A percentile compares a stretch with the other conserved stretches of the same genome.
Conservation (phyloP, 2,113 vertebrate species). For the Nerophis ophidion region DNA sequence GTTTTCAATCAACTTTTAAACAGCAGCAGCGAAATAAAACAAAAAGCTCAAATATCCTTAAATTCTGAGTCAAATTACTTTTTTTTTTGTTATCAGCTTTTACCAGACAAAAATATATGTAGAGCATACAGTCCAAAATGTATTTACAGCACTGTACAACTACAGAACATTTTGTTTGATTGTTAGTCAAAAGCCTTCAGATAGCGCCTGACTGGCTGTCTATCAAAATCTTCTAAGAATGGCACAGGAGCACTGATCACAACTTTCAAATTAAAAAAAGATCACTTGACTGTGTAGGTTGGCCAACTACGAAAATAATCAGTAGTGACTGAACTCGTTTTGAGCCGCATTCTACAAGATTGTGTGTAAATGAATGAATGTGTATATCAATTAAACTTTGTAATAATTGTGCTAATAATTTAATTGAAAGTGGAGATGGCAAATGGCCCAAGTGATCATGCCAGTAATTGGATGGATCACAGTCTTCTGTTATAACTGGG, state of each 20-base stretch:
- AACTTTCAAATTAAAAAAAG: conserved; percentile 62
- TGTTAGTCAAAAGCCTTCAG: conserved; percentile 48
- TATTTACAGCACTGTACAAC: conserved; percentile 79
- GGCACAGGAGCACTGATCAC: conserved; percentile 73
- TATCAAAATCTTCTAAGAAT: conserved; percentile 60
- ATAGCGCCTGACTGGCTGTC: conserved; percentile 44
- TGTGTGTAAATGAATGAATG: conserved; percentile 51
- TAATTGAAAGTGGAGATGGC: conserved; percentile 64
- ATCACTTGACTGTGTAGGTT: conserved; percentile 66
- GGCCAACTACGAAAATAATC: conserved; percentile 64
- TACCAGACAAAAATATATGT: conserved; percentile 68
- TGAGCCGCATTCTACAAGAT: conserved; percentile 36
- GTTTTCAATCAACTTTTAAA: conserved; percentile 59
- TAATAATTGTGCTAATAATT: conserved; percentile 71
- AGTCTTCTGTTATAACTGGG: conserved; percentile 52
- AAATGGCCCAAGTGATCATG: conserved; percentile 55
- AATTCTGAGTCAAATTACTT: conserved; percentile 52
- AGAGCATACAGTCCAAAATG: conserved; percentile 72
- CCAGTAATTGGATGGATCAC: conserved; percentile 55
- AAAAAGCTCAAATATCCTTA: conserved; percentile 61
- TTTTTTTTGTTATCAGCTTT: conserved; percentile 42
- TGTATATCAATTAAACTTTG: conserved; percentile 50
- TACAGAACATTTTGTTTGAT: conserved; percentile 61
- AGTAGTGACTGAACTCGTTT: conserved; percentile 47
- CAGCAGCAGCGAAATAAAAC: conserved; percentile 59